Conservation (phyloP, 2,888 invertebrate species). For the Boloria euphrosyne region DNA sequence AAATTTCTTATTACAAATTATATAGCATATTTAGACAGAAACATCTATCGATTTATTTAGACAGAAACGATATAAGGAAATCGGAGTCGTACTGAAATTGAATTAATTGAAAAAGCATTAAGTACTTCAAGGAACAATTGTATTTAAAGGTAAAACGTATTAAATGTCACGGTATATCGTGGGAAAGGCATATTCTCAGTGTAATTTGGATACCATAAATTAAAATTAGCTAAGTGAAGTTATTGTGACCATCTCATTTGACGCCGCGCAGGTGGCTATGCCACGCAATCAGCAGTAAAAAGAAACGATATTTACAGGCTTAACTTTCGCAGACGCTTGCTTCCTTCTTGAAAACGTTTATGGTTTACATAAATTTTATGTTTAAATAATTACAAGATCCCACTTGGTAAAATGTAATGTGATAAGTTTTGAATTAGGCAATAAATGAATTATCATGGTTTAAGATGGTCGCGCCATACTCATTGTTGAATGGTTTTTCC, state of each 20-base stretch:
- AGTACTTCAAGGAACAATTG: neutral
- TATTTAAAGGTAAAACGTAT: constrained; percentile 28
- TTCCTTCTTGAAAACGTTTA: constrained; percentile 46
- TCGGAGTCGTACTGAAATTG: neutral
- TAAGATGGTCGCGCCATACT: too few relatives aligned
- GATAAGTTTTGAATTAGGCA: neutral
- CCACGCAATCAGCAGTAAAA: constrained; percentile 77
- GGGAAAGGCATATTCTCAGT: constrained; percentile 24
- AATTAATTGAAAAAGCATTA: neutral
- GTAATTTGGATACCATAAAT: constrained; percentile 28
- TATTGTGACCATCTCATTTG: constrained; percentile 42
- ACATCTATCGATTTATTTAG: neutral
- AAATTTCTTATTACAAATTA: too few relatives aligned
- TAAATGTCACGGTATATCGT: constrained; percentile 28
- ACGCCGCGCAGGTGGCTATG: constrained; percentile 64
- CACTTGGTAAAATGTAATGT: neutral
- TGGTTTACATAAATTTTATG: constrained; percentile 30
- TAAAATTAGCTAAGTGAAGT: constrained; percentile 37
- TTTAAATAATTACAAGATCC: neutral
- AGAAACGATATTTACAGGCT: constrained; percentile 60
- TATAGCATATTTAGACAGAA: neutral
- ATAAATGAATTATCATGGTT: neutral
- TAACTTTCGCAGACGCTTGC: constrained; percentile 57
- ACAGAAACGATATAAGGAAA: neutral
- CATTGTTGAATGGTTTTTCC: neutral